These are phyloP conservation scores for Anarsia innoxiella DNA, from an alignment of 2,888 invertebrate species.

Conservation along the genomic window DNA sequence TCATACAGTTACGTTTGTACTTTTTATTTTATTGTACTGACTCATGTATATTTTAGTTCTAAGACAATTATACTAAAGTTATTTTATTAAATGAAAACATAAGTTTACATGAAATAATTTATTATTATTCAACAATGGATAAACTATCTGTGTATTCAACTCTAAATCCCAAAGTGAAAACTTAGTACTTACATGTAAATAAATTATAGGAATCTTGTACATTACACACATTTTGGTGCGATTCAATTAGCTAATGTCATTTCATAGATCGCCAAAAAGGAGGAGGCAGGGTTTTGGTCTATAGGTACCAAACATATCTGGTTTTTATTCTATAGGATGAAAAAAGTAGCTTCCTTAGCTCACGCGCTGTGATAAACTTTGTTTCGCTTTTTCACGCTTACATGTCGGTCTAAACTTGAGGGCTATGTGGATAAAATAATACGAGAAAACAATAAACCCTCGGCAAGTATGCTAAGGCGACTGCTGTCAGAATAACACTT, in stretches of 20 bases:
- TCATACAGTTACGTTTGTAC: constrained; percentile 5
- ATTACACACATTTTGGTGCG: constrained; percentile 14
- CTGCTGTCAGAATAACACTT: too few relatives aligned
- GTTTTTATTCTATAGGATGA: too few relatives aligned
- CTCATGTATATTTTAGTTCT: too few relatives aligned
- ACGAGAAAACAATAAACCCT: too few relatives aligned
- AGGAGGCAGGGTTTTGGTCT: too few relatives aligned
- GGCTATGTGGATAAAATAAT: too few relatives aligned
- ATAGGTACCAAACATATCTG: too few relatives aligned
- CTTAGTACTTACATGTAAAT: constrained; percentile 27
- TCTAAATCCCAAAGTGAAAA: constrained; percentile 23
- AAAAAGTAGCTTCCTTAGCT: neutral
- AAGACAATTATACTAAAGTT: constrained; percentile 9
- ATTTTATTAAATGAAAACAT: constrained; percentile 5
- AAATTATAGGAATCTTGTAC: constrained; percentile 38
- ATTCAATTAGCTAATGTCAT: constrained; percentile 1
- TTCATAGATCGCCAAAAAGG: constrained; percentile 7
- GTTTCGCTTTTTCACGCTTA: too few relatives aligned
- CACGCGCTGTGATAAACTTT: too few relatives aligned
- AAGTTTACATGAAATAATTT: constrained; percentile 30
- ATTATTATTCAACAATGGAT: constrained; percentile 41
- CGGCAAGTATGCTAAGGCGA: too few relatives aligned
- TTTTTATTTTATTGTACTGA: too few relatives aligned
- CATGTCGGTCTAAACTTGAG: too few relatives aligned
- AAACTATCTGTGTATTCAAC: constrained; percentile 25